These are phyloP conservation scores for Adelognathus sp. DNA, from an alignment of 2,888 invertebrate species.

Conservation along the genomic window DNA sequence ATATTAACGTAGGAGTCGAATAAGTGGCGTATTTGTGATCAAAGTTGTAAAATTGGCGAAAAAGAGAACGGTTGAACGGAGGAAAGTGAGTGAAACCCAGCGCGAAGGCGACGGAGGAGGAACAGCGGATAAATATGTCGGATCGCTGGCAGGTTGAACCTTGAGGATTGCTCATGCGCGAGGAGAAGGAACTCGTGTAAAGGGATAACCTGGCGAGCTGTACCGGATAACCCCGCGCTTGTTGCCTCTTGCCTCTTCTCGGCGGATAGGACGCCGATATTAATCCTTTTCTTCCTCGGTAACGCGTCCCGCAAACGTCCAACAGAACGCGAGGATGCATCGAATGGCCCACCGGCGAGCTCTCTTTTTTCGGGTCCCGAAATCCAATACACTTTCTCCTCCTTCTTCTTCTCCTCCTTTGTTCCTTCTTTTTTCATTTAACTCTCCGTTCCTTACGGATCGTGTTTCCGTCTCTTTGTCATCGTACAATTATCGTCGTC, in stretches of 20 bases:
- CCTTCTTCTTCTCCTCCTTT: background rate
- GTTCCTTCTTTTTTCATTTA: background rate
- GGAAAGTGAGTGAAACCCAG: slow-evolving; percentile 45
- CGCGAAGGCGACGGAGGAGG: slow-evolving; percentile 65
- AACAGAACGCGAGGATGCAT: slow-evolving; percentile 19
- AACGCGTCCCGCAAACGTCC: slow-evolving; percentile 22
- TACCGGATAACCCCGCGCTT: slow-evolving; percentile 66
- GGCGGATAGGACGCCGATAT: slow-evolving; percentile 47
- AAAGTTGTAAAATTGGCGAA: slow-evolving; percentile 15
- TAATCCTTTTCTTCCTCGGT: slow-evolving; percentile 65
- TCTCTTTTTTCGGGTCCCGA: slow-evolving; percentile 30
- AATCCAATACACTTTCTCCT: slow-evolving; percentile 43
- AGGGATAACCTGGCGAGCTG: slow-evolving; percentile 70
- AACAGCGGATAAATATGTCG: slow-evolving; percentile 75
- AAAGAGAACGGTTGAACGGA: slow-evolving; percentile 16
- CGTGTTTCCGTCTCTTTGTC: slow-evolving; percentile 6
- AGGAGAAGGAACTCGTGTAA: slow-evolving; percentile 66
- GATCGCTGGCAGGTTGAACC: slow-evolving; percentile 55
- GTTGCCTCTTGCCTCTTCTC: background rate
- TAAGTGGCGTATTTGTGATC: too few relatives aligned
- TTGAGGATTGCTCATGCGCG: background rate
- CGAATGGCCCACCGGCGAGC: slow-evolving; percentile 39
- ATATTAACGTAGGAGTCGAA: too few relatives aligned
- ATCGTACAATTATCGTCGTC: slow-evolving; percentile 45
- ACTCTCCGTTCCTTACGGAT: slow-evolving; percentile 13